Percentiles rank a stretch among this genome's conserved stretches.
phyloP scores from a whole-genome alignment of 2,888 invertebrate species.

The Campaea margaritaria region DNA sequence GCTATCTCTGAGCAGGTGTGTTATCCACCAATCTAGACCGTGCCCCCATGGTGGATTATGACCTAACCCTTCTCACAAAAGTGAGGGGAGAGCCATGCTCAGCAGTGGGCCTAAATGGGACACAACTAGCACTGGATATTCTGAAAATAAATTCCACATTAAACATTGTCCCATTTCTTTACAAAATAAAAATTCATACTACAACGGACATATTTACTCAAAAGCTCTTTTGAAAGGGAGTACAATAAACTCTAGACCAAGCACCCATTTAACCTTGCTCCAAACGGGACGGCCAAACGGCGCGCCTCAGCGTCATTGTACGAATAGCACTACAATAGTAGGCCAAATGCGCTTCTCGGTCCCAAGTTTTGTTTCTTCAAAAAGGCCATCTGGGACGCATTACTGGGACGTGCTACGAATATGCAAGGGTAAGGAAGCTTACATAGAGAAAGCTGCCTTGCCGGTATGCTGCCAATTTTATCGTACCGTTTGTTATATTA shows the following conservation, averaged over 20 bases:
- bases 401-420: constrained; percentile 64
- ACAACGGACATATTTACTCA: too few species aligned
- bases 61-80: too few species aligned
- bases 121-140: too few species aligned
- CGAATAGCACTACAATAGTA: constrained; percentile 36
- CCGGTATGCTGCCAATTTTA: background rate
- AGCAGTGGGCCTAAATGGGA: too few species aligned
- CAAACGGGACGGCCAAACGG: constrained; percentile 5
- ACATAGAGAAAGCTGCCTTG: constrained; percentile 6
- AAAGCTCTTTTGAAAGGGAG: background rate
- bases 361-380: constrained; percentile 67
- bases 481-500: too few species aligned
- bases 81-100: too few species aligned
- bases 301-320: constrained; percentile 34
- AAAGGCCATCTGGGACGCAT: constrained; percentile 61
- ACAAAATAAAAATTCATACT: too few species aligned
- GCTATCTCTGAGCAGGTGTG: too few species aligned
- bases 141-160: too few species aligned
- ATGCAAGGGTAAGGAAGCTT: constrained; percentile 32
- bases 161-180: too few species aligned
- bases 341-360: constrained; percentile 33
- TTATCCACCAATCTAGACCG: too few species aligned
- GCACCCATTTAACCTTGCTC: constrained; percentile 25
- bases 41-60: too few species aligned
- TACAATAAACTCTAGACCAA: constrained; percentile 16